Percentiles rank a stretch among this genome's conserved stretches.
Evolutionary conservation across 2,797 vertebrate genomes (phyloP).

Genomic region (Vipera latastei): DNA sequence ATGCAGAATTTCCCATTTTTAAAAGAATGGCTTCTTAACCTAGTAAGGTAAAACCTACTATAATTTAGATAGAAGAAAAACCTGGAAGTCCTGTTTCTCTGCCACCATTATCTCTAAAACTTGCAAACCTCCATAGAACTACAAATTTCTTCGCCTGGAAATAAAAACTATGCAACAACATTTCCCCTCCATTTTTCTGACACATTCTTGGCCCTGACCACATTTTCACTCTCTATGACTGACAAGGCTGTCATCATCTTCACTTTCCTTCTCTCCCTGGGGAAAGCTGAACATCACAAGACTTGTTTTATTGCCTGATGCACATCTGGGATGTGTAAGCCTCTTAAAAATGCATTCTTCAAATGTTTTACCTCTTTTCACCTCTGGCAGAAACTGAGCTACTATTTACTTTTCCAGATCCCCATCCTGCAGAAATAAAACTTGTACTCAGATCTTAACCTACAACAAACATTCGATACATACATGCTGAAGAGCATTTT

Average conservation of each 20-base stretch:
- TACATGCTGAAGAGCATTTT: background rate
- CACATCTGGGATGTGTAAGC: background rate
- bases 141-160: background rate
- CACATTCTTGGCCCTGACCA: background rate
- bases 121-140: background rate
- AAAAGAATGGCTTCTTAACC: background rate
- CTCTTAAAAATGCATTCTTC: background rate
- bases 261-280: background rate
- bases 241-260: background rate
- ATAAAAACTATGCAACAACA: background rate
- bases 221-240: background rate
- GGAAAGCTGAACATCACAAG: conserved; percentile 9
- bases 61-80: conserved; percentile 17
- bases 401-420: background rate
- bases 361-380: background rate
- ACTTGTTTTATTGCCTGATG: conserved; percentile 6
- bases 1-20: conserved; percentile 34
- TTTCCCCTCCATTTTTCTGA: background rate
- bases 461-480: background rate
- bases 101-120: background rate
- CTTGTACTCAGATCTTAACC: background rate
- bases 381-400: background rate
- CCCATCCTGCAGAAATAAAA: background rate
- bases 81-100: background rate
- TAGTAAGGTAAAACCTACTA: background rate